These are phyloP conservation scores for Oreocharis arfaki DNA, from an alignment of 2,113 vertebrate genomes.

Conservation along the genomic window DNA sequence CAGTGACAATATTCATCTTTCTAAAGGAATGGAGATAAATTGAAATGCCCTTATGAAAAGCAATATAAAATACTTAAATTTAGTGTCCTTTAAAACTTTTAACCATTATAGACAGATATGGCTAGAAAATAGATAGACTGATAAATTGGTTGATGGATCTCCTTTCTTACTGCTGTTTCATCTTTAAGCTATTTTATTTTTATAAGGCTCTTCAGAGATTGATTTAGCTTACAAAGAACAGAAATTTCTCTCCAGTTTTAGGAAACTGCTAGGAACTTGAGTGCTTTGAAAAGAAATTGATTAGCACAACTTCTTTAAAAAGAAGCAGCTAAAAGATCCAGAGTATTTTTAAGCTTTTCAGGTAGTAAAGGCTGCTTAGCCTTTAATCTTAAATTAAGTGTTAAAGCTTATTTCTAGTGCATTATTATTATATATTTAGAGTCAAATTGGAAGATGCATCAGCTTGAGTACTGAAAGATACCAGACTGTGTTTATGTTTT, in stretches of 20 bases:
- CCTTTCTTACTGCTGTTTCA: slow-evolving; percentile 55
- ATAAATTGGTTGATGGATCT: slow-evolving; percentile 48
- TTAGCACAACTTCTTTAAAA: slow-evolving; percentile 57
- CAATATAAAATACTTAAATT: slow-evolving; percentile 61
- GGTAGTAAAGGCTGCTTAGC: not conserved
- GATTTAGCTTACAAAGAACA: slow-evolving; percentile 56
- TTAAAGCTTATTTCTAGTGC: not conserved
- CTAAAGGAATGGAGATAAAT: slow-evolving; percentile 65
- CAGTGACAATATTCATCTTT: slow-evolving; percentile 65
- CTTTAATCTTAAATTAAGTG: slow-evolving; percentile 5
- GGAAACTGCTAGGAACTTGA: slow-evolving; percentile 48
- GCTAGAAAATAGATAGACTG: slow-evolving; percentile 54
- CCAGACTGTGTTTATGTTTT: not conserved
- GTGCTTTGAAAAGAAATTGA: slow-evolving; percentile 54
- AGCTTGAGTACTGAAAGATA: not conserved
- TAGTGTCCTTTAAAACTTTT: slow-evolving; percentile 68
- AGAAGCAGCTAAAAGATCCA: slow-evolving; percentile 27
- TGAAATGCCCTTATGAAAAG: slow-evolving; percentile 61
- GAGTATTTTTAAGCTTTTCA: slow-evolving; percentile 9
- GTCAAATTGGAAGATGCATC: not conserved
- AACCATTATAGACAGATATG: slow-evolving; percentile 57
- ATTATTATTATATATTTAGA: not conserved
- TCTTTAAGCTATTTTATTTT: slow-evolving; percentile 65
- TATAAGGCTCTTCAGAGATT: slow-evolving; percentile 62
- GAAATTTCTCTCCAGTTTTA: slow-evolving; percentile 60